A percentile compares a stretch with the other conserved stretches of the same genome.
These are phyloP conservation scores for Tachycineta bicolor DNA, from an alignment of 2,113 vertebrate species.

Conservation along the genomic window DNA sequence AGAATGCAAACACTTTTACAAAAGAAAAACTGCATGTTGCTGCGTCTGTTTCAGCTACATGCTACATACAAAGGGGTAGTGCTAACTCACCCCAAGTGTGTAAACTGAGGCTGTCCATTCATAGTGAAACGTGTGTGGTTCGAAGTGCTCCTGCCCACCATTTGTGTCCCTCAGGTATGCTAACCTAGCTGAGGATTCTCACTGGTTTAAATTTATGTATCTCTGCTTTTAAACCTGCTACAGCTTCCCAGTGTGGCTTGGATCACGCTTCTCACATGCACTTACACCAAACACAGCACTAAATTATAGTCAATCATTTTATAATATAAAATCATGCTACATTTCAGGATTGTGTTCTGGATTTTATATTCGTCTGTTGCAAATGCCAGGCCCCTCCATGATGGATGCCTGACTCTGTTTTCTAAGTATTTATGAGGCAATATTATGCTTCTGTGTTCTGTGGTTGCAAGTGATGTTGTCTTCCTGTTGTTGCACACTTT, in stretches of 20 bases:
- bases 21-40: background rate
- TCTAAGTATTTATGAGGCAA: background rate
- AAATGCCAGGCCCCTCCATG: background rate
- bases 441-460: background rate
- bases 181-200: background rate
- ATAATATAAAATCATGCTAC: background rate
- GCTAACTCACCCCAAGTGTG: background rate
- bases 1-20: background rate
- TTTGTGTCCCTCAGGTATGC: background rate
- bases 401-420: no score
- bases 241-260: background rate
- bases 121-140: background rate
- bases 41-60: background rate
- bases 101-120: background rate
- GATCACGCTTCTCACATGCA: background rate
- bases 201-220: background rate
- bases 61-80: background rate
- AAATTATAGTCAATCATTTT: background rate
- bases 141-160: background rate
- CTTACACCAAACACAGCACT: background rate
- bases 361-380: accelerated
- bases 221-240: background rate
- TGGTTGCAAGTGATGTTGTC: background rate
- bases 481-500: background rate
- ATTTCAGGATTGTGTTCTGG: background rate